Evolutionary conservation across 1,140 invertebrate species (phyloP), one percentile per base, ranked within the genome.

Genomic region (Ooceraea biroi): DNA sequence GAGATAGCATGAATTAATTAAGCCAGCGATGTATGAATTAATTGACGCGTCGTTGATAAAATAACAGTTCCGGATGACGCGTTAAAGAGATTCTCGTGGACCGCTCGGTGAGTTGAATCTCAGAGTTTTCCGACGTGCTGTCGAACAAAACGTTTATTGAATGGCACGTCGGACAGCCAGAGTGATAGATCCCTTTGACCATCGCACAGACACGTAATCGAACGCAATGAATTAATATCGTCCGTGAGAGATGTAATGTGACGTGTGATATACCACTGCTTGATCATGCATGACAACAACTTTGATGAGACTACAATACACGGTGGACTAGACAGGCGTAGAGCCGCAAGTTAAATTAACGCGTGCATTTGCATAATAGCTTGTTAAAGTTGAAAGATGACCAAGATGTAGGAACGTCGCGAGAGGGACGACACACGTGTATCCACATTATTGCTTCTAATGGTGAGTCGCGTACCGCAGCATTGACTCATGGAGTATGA

Each of bases 301-400:
- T 58, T 57, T 4, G 4, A 27, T 8, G 27, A 46, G 57, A 69
- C 12, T 44, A 17, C 36, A 10, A n/a, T n/a, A 8, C 22, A 19
- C 36, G 27, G 57, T 46, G 65, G 46, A 69, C 1, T 5, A n/a
- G 27, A 19, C 57, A 17, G 52, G n/a, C 48, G 10, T 50, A 22
- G 5, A 17, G 30, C n/a, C n/a, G n/a, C 14, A 11, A n/a, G 48
- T 57, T 30, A 25, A 44, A 71, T 58, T 58, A 58, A 25, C n/a
- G 22, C 25, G 36, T 19, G 66, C 17, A 57, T 69, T 71, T 71
- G 8, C 44, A 80, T 80, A 46, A 46, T n/a, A 22, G 50, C 50
- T 80, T 22, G 36, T 69, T 80, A 58, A 44, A 57, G 12, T 71
- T 80, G 50, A 46, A 71, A 71, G 22, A 80, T 57, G 50, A 10